phyloP scores from a whole-genome alignment of 2,113 vertebrate genomes.

The Plestiodon gilberti region DNA sequence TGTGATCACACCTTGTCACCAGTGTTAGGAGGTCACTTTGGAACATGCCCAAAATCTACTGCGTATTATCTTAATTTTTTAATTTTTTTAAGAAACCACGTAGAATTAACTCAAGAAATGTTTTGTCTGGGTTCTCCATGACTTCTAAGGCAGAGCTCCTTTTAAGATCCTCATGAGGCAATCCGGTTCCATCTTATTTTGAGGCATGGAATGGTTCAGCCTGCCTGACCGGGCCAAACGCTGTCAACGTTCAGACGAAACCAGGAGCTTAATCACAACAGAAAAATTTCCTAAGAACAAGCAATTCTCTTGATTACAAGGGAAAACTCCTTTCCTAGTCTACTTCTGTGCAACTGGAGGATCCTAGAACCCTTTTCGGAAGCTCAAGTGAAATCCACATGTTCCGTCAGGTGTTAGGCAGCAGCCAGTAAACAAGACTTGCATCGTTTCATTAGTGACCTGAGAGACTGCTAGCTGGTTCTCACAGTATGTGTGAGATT shows the following conservation, averaged over 20 bases:
- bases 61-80: slow-evolving; percentile 1
- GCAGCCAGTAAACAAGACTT: no score
- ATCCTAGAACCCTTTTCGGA: no score
- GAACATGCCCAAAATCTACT: slow-evolving; percentile 63
- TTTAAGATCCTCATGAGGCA: not conserved
- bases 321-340: not conserved
- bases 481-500: not conserved
- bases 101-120: not conserved
- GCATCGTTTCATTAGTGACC: no score
- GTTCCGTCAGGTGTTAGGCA: no score
- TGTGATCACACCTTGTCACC: slow-evolving; percentile 23
- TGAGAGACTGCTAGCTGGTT: no score
- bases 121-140: not conserved
- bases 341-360: no score
- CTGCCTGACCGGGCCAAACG: not conserved
- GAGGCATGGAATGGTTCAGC: not conserved
- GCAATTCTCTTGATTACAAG: not conserved
- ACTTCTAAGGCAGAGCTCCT: not conserved
- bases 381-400: no score
- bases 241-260: not conserved
- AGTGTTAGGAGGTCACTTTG: slow-evolving; percentile 45
- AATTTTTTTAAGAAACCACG: slow-evolving; percentile 9
- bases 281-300: not conserved
- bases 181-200: not conserved
- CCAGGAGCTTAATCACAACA: not conserved